phyloP scores from a whole-genome alignment of 1,140 invertebrate species.

The Ceratina australensis region DNA sequence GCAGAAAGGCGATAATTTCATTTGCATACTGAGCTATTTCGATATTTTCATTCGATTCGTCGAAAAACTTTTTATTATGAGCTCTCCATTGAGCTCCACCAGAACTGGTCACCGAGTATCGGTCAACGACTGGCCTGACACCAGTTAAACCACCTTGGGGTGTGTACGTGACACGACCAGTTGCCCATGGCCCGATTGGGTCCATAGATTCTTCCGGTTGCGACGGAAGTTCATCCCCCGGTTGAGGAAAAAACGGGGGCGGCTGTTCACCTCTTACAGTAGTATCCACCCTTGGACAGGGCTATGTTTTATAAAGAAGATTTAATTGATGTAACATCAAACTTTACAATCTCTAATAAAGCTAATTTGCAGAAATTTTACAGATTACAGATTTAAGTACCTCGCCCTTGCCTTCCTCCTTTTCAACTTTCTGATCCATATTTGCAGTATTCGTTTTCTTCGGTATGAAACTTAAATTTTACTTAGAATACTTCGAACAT shows the following conservation, averaged over 20 bases:
- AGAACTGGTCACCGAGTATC: slow-evolving; percentile 86
- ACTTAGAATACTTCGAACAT: too few species aligned
- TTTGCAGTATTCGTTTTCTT: too few species aligned
- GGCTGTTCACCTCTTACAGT: slow-evolving; percentile 52
- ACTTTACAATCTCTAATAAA: too few species aligned
- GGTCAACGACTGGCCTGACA: slow-evolving; percentile 85
- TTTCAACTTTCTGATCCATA: too few species aligned
- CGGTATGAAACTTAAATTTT: too few species aligned
- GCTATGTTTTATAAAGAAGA: not conserved
- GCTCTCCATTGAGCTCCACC: slow-evolving; percentile 81
- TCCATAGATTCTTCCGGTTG: slow-evolving; percentile 74
- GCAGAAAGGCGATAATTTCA: not conserved
- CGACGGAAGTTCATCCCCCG: slow-evolving; percentile 78
- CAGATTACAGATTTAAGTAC: too few species aligned
- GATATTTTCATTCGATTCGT: slow-evolving; percentile 59
- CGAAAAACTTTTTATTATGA: slow-evolving; percentile 57
- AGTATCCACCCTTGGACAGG: slow-evolving; percentile 39
- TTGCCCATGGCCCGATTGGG: slow-evolving; percentile 84
- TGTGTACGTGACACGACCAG: slow-evolving; percentile 85
- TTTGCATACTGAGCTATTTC: slow-evolving; percentile 54
- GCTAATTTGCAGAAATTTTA: too few species aligned
- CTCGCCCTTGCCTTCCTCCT: too few species aligned
- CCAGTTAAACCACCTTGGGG: slow-evolving; percentile 84
- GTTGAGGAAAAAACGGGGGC: slow-evolving; percentile 81
- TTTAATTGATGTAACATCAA: not conserved